Evolutionary conservation across 2,113 vertebrate species (phyloP).

Genomic region (Colaptes auratus): DNA sequence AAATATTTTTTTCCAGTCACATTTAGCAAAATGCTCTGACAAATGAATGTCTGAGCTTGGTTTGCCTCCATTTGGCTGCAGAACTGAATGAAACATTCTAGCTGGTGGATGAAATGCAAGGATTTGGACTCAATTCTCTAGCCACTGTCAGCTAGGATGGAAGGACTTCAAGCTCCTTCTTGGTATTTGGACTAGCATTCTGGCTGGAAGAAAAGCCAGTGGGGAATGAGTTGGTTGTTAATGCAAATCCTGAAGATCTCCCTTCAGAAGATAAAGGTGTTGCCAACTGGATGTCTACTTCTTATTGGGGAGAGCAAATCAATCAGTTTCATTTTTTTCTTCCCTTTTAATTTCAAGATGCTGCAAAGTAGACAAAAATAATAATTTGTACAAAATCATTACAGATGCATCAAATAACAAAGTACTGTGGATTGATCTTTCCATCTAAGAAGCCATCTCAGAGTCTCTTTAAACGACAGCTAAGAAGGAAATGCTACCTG

Average conservation of each 20-base stretch:
- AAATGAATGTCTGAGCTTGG: background rate
- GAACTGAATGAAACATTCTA: background rate
- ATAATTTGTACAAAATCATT: background rate
- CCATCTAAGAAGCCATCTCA: background rate
- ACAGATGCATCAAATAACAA: background rate
- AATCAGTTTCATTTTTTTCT: background rate
- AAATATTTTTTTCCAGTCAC: background rate
- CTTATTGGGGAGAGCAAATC: background rate
- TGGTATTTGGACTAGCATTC: constrained; percentile 1
- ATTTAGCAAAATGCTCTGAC: background rate
- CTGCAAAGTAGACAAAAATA: background rate
- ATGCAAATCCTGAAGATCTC: constrained; percentile 38
- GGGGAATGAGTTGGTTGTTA: constrained; percentile 11
- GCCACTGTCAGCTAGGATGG: constrained; percentile 4
- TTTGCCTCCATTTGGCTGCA: constrained; percentile 18
- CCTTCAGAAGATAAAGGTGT: constrained; percentile 26
- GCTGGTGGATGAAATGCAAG: background rate
- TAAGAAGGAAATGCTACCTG: background rate
- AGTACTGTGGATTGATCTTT: background rate
- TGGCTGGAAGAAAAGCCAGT: constrained; percentile 1
- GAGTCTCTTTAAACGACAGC: background rate
- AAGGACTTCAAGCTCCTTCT: constrained; percentile 27
- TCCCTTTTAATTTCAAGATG: background rate
- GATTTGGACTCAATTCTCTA: constrained; percentile 34
- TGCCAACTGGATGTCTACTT: background rate